Percentiles rank a stretch among this genome's conserved stretches.
These are phyloP conservation scores for Cataglyphis altisquamis DNA, from an alignment of 2,888 invertebrate species.

Conservation along the genomic window DNA sequence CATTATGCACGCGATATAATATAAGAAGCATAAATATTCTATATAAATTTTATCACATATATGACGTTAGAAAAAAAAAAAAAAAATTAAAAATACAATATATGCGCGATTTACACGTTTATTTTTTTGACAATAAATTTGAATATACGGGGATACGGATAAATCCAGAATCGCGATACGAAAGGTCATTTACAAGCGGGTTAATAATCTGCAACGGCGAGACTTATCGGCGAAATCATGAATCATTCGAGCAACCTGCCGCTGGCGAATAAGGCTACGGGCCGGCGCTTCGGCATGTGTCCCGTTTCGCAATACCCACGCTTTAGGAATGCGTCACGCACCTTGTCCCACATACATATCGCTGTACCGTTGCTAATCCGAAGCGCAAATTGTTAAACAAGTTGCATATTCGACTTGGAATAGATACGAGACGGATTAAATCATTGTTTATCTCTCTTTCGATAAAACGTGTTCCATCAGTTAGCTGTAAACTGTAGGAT, in stretches of 20 bases:
- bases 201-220: constrained; percentile 55
- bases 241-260: constrained; percentile 64
- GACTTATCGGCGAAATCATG: constrained; percentile 58
- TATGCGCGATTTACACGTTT: not conserved
- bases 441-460: constrained; percentile 30
- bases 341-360: constrained; percentile 68
- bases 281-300: constrained; percentile 59
- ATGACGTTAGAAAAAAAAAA: not conserved
- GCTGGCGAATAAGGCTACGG: constrained; percentile 66
- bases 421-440: constrained; percentile 32
- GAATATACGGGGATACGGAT: not conserved
- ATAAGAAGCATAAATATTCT: not conserved
- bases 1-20: not conserved
- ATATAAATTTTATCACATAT: not conserved
- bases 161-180: constrained; percentile 6
- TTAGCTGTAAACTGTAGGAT: not conserved
- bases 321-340: constrained; percentile 56
- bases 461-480: not conserved
- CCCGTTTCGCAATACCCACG: constrained; percentile 68
- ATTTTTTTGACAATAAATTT: not conserved
- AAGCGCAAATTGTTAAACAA: constrained; percentile 35
- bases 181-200: constrained; percentile 31
- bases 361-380: constrained; percentile 56
- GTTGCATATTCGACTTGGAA: constrained; percentile 22
- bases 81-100: not conserved